Evolutionary conservation across 2,797 vertebrate species (phyloP).

Genomic region (Schizopygopsis pylzovi): DNA sequence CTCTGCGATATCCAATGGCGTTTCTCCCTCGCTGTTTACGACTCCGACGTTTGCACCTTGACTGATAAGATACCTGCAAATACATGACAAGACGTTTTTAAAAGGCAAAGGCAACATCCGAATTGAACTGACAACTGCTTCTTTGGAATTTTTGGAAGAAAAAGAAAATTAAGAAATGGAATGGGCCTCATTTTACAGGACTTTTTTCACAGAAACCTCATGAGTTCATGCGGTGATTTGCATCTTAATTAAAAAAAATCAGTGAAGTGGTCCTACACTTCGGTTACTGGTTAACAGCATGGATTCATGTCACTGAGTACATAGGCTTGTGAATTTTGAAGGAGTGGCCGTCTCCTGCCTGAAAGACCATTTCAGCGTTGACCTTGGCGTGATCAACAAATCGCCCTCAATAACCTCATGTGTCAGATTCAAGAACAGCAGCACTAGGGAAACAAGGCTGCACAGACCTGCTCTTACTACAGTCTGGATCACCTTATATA

Average conservation of each 20-base stretch:
- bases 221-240: conserved; percentile 1
- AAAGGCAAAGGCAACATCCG: background rate
- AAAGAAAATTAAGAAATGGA: background rate
- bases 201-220: background rate
- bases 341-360: conserved; percentile 7
- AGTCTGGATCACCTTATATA: background rate
- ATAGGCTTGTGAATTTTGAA: conserved; percentile 13
- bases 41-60: conserved; percentile 94
- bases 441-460: background rate
- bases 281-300: conserved; percentile 24
- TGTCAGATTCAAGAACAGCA: conserved; percentile 18
- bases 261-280: conserved; percentile 1
- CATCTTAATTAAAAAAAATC: background rate
- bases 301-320: background rate
- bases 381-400: conserved; percentile 8
- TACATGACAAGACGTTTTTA: conserved; percentile 2
- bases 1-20: conserved; percentile 97
- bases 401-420: conserved; percentile 12
- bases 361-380: background rate
- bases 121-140: conserved; percentile 1
- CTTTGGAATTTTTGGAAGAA: conserved; percentile 5
- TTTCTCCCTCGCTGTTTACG: conserved; percentile 98
- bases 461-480: conserved; percentile 15
- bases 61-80: conserved; percentile 90
- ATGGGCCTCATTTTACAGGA: background rate